Evolutionary conservation across 2,888 invertebrate genomes (phyloP), one percentile per base, ranked within the genome.

Genomic region (Syrphus vitripennis): DNA sequence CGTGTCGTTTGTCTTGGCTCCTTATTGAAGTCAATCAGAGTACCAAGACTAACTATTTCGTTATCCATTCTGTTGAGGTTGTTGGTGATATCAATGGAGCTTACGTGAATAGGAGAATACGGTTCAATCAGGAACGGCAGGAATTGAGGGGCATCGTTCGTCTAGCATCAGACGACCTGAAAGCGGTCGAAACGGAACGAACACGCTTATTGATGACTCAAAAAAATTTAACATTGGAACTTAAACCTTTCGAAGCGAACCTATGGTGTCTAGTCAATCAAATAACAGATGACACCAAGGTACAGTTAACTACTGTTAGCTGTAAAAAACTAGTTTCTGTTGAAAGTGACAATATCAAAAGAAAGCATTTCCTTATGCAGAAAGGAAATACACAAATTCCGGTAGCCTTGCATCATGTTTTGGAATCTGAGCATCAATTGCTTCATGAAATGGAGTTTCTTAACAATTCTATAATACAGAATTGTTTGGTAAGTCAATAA

Each of bases 61-160:
- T 89, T 0, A 88, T 91, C 12, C 91, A 91, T 65, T 89, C 89
- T 4, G 89, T 91, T 79, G 90, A 91, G 10, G 65, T 91, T 4
- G 37, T 90, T n/a, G 90, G 90, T n/a, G 72, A 79, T 1, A n/a
- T 26, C 1, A 57, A 26, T 26, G 88, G 90, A 4, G 89, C 90
- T 48, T 91, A 89, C 14, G 78, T 90, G 76, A 80, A 88, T 3
- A 88, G 89, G 0, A 86, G 84, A 7, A 89, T 91, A 0, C 76
- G 88, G 10, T 91, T 91, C 26, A 88, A 88, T 3, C 61, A 88
- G 16, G 88, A 90, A 10, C 87, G 88, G 4, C 74, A 67, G 10
- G 81, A 88, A 14, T 21, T 89, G 12, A 89, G 88, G 34, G 91
- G 90, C 1, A 88, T 88, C 19, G 80, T 91, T 2, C 86, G 89